A percentile compares a stretch with the other conserved stretches of the same genome.
Conservation (phyloP, 2,797 vertebrate species). For the Momotus momota region DNA sequence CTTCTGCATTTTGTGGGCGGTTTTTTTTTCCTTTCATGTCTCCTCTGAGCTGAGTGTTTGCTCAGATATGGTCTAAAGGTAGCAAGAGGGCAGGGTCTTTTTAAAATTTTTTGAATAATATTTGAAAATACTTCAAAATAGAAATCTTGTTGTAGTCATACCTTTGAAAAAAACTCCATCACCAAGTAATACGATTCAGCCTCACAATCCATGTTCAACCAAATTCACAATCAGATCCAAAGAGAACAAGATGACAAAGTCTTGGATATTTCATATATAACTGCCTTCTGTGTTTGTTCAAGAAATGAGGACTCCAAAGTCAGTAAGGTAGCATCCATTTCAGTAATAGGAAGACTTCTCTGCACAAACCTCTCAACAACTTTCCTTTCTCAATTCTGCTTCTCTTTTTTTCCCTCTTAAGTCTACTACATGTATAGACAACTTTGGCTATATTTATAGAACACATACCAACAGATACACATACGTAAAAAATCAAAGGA, state of each 20-base stretch:
- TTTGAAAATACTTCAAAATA: background rate
- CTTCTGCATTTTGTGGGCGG: background rate
- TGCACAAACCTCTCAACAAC: background rate
- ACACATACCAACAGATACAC: background rate
- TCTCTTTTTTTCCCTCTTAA: background rate
- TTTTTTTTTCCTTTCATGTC: background rate
- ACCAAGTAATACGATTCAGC: background rate
- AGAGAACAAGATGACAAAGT: background rate
- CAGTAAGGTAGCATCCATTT: background rate
- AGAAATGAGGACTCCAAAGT: background rate
- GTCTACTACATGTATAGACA: background rate
- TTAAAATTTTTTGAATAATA: background rate
- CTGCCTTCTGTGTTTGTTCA: background rate
- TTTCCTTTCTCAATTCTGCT: background rate
- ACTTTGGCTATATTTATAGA: background rate
- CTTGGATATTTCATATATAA: too few relatives aligned
- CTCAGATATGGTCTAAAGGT: background rate
- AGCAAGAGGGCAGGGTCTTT: background rate
- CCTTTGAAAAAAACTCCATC: background rate
- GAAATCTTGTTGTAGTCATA: background rate
- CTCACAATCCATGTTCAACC: background rate
- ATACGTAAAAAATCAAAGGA: background rate
- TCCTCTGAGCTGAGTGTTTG: background rate
- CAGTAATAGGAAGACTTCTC: background rate
- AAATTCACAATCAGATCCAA: background rate